Base-by-base conservation (phyloP, 2,888 invertebrate species). In the Rhodophaea formosa region DNA sequence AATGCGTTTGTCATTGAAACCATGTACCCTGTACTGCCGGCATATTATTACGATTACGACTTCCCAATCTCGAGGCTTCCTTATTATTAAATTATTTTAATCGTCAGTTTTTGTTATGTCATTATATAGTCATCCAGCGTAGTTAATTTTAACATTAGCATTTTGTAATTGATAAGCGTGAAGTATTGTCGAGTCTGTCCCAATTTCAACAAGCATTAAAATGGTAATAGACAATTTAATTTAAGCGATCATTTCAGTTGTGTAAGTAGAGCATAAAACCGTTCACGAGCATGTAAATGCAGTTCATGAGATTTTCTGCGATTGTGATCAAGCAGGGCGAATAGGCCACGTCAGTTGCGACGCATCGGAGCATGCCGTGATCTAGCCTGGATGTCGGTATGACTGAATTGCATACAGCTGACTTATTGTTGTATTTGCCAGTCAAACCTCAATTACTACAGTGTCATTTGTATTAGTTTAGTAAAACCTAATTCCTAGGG, bases 221-320 rank as follows among this genome's bases (percentile, higher is more conserved):
- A 82, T 79, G 65, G 70, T 72, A 77, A 71, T 71, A 66, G 85
- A 81, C 84, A 83, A 74, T 83, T 81, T 82, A 84, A 87, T 89
- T 85, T 77, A 70, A 66, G 66, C 75, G 78, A 86, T 88, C 80
- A 83, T 84, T 87, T 86, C 78, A 84, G 74, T 74, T 65, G 63
- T 79, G 75, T 73, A 87, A 89, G 75, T 88, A 79, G 88, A 87
- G 87, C 89, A 82, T 81, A 83, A 85, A 88, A 73, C 76, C 64
- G 79, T 84, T 83, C 70, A 68, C 71, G 69, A 73, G 72, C 71
- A 77, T 76, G 79, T 80, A 75, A 79, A 81, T 77, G 69, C 72
- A 69, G 72, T 70, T 74, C 75, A 79, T 80, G 80, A 82, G 81
- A 82, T 83, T 83, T 80, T 84, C 75, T 85, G 82, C 74, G 70